Evolutionary conservation across 1,140 invertebrate genomes (phyloP), one percentile per base, ranked within the genome.

Genomic region (Leptinotarsa undecemlineata): DNA sequence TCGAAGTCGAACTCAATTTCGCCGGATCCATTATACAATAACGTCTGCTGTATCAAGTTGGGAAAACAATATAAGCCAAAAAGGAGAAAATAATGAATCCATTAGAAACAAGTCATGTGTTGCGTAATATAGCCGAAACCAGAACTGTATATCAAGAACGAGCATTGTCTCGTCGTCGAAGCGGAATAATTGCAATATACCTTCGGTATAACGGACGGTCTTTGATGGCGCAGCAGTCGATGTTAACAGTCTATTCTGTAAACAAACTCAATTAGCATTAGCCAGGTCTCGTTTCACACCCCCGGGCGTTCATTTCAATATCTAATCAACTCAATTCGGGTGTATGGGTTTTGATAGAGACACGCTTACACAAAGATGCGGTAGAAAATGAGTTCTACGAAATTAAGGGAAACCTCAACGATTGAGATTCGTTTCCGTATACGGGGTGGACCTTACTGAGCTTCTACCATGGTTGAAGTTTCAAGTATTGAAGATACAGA

Each of bases 241-340:
- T 62, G 70, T 72, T 72, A 71, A 72, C 70, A 72, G 70, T 62
- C 77, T 77, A 76, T 79, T 77, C 77, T 76, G 76, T 77, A 76
- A 80, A 80, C 76, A 79, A 79, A 82, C 76, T 76, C 73, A 77
- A 82, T 82, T 82, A 81, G 76, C 76, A 80, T 81, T 80, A 81
- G 76, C 79, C 77, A 76, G 78, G 77, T 82, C 77, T 79, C 78
- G 78, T 80, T 80, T 72, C 76, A 77, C 71, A 74, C 73, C 81
- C 77, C 51, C 75, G 47, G 78, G 80, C 77, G 61, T 75, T 82
- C 78, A 81, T 82, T 82, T 81, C 77, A 81, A 82, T 82, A 80
- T 77, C 76, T 80, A 79, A 81, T 79, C 77, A 62, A 79, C 74
- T 82, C 76, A 81, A 77, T 80, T 78, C 76, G 74, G 76, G 69